Percentiles rank a stretch among this genome's conserved stretches.
Evolutionary conservation across 1,140 invertebrate species (phyloP).

Genomic region (Hyles euphorbiae): DNA sequence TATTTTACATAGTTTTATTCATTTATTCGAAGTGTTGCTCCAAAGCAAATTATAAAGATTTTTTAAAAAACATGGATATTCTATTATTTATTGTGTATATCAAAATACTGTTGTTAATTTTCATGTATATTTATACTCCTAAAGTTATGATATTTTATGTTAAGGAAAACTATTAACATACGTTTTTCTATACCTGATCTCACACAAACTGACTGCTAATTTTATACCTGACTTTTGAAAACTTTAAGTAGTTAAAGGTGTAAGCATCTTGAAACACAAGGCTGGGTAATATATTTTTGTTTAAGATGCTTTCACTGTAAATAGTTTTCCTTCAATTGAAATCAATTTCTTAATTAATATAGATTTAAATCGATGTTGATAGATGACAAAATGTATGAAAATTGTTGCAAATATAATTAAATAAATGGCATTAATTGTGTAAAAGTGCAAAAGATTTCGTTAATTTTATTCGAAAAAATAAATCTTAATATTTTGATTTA

Average conservation of each 20-base stretch:
- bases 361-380: slow-evolving; percentile 12
- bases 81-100: too few species aligned
- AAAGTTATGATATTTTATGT: too few species aligned
- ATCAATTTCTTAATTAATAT: slow-evolving; percentile 4
- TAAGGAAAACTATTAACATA: too few species aligned
- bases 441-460: slow-evolving; percentile 16
- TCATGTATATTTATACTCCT: too few species aligned
- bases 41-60: too few species aligned
- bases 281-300: slow-evolving; percentile 34
- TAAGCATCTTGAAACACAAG: slow-evolving; percentile 32
- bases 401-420: slow-evolving; percentile 3
- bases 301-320: slow-evolving; percentile 31
- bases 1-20: background rate
- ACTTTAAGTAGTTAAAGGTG: slow-evolving; percentile 12
- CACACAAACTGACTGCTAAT: too few species aligned
- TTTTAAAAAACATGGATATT: too few species aligned
- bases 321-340: slow-evolving; percentile 7
- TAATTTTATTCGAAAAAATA: slow-evolving; percentile 18
- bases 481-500: slow-evolving; percentile 4
- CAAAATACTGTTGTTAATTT: too few species aligned
- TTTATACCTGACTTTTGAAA: too few species aligned
- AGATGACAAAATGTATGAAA: slow-evolving; percentile 5
- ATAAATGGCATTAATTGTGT: slow-evolving; percentile 8
- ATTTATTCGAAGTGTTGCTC: background rate
- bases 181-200: too few species aligned